These are phyloP conservation scores for Micromys minutus DNA, from an alignment of 2,113 vertebrate genomes.

Conservation along the genomic window DNA sequence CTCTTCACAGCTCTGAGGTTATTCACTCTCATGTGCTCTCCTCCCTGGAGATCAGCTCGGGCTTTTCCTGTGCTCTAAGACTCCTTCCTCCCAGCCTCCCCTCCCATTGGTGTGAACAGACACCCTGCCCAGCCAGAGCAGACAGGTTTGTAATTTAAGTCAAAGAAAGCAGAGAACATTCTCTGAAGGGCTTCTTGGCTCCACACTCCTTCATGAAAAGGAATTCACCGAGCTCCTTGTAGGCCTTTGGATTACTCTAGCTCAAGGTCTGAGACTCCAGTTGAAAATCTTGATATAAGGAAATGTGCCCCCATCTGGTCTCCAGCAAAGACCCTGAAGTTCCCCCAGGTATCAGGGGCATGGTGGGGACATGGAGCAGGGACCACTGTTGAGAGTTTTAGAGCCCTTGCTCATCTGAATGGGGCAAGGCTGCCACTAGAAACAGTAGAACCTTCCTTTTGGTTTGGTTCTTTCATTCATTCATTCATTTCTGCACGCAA, in stretches of 20 bases:
- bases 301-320: fast-evolving
- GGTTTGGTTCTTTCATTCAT: too few species aligned
- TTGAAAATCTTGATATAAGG: not conserved
- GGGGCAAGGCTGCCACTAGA: not conserved
- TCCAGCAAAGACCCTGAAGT: not conserved
- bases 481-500: not conserved
- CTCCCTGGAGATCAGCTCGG: not conserved
- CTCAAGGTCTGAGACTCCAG: not conserved
- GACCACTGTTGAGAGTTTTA: not conserved
- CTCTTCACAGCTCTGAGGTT: not conserved
- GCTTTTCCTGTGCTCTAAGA: not conserved
- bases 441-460: not conserved
- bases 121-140: not conserved
- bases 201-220: not conserved
- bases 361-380: fast-evolving
- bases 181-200: too few species aligned
- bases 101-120: not conserved
- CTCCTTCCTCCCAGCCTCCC: not conserved
- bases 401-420: not conserved
- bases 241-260: not conserved
- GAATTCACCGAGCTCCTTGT: not conserved
- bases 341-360: not conserved
- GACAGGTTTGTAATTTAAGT: not conserved
- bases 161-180: not conserved
- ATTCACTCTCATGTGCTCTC: too few species aligned